Evolutionary conservation across 1,140 invertebrate genomes (phyloP), one percentile per base, ranked within the genome.

Genomic region (Chironomus striatipennis): DNA sequence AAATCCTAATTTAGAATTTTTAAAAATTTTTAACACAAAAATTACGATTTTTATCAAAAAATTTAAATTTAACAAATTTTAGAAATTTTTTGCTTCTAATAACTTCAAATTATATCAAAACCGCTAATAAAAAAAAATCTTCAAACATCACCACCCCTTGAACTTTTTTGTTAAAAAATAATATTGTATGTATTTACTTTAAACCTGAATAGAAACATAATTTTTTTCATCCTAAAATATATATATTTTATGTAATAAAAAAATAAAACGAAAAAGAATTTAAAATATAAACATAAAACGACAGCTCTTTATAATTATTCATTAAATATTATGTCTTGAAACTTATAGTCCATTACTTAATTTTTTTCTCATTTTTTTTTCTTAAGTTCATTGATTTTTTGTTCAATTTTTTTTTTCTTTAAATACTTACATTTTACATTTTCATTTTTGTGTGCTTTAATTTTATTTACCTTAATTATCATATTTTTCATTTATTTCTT

Each of bases 351-450:
- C 47, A 57, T 57, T 57, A 70, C 20, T 70, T 57, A 10, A 12
- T 57, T 12, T 57, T 57, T 57, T 15, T 67, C 64, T 20, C n/a
- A 18, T 15, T 67, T 67, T 67, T 67, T 67, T 20, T 18, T 67
- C n/a, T 57, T 67, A 67, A 67, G 64, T 67, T 67, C 64, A 67
- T 70, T 57, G 47, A 57, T 57, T 57, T 57, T 70, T 70, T 70
- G 6, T 70, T 70, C 65, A 70, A 57, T 57, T n/a, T n/a, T n/a
- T n/a, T n/a, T 17, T 17, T 2, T 70, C 18, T 70, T 20, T 20
- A 70, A 70, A 70, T 70, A 70, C 65, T 70, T 70, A 70, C 65
- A 70, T 70, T 70, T 70, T 70, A 70, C 20, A 70, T 18, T 70
- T 18, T n/a, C n/a, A n/a, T n/a, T n/a, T 70, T 9, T 70, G 17